Base-by-base conservation (phyloP, 1,140 invertebrate genomes). In the Papilio machaon region DNA sequence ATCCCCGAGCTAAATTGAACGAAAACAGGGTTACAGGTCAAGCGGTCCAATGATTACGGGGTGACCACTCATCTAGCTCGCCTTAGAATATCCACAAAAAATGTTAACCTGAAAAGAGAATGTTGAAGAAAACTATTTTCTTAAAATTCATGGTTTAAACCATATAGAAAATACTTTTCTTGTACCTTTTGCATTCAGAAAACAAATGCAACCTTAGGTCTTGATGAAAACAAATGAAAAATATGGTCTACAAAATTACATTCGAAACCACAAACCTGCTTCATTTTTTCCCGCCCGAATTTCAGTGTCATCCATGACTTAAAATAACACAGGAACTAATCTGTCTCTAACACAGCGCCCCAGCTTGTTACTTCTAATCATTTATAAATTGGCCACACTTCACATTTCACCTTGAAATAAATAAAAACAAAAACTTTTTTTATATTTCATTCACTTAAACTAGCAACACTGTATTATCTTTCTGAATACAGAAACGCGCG, bases 341-440 rank as follows among this genome's bases (percentile, higher is more conserved):
- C n/a, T 35, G 35, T 74, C 35, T 23, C 13, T 47, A 75, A 15
- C n/a, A 75, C 73, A 75, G 73, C 43, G 46, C 19, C n/a, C 17
- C 17, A 46, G 43, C 46, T 47, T 46, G 89, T 86, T 85, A 80
- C 82, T 85, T 83, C 80, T 87, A 87, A 90, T 88, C 87, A 86
- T 81, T 87, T 86, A 85, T 88, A 85, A 84, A 84, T 83, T 85
- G 85, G 83, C 86, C 87, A 91, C 85, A 84, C 86, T 85, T 82
- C 81, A 73, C 81, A 84, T 47, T 76, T 19, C 47, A 52, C 43
- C 47, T 76, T 23, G 23, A 49, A 52, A 49, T 52, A 13, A 47
- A 19, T 54, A 76, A 19, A 74, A 46, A 49, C 15, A 52, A 52
- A 13, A 75, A 7, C 13, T 70, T 10, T 70, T 74, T n/a, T 74